A percentile compares a stretch with the other conserved stretches of the same genome.
These are phyloP conservation scores for Palythoa grandiflora DNA, from an alignment of 92 coral and sea anemone species.

Conservation along the genomic window DNA sequence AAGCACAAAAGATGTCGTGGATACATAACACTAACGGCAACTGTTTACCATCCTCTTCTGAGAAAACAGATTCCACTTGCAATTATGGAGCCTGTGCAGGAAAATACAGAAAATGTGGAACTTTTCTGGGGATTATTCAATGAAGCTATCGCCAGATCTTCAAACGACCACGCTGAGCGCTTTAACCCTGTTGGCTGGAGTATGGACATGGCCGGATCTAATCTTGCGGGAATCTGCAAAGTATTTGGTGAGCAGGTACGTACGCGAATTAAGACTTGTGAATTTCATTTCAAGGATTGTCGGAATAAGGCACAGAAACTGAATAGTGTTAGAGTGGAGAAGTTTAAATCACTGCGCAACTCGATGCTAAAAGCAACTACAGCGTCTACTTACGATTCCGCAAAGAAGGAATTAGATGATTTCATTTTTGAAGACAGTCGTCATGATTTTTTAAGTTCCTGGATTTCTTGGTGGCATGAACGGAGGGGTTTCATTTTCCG, in stretches of 20 bases:
- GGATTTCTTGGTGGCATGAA: slow-evolving; percentile 72
- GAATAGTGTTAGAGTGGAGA: slow-evolving; percentile 36
- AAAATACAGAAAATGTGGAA: slow-evolving; percentile 47
- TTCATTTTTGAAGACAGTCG: slow-evolving; percentile 46
- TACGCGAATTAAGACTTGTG: slow-evolving; percentile 57
- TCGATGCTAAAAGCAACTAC: slow-evolving; percentile 49
- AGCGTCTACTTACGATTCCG: slow-evolving; percentile 46
- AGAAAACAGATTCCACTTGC: slow-evolving; percentile 60
- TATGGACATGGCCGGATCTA: slow-evolving; percentile 75
- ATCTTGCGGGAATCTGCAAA: slow-evolving; percentile 52
- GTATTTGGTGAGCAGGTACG: slow-evolving; percentile 49
- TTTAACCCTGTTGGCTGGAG: slow-evolving; percentile 77
- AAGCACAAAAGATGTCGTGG: slow-evolving; percentile 68
- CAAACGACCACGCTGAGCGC: not conserved
- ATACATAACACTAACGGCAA: slow-evolving; percentile 60
- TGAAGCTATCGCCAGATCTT: slow-evolving; percentile 36
- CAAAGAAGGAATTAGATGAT: slow-evolving; percentile 47
- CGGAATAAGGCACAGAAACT: slow-evolving; percentile 65
- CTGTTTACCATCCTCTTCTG: slow-evolving; percentile 55
- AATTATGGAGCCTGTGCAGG: slow-evolving; percentile 53
- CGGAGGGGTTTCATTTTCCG: slow-evolving; percentile 69
- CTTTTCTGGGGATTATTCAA: slow-evolving; percentile 61
- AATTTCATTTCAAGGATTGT: slow-evolving; percentile 75
- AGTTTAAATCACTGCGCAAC: slow-evolving; percentile 50
- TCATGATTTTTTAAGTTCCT: slow-evolving; percentile 53